phyloP scores from a whole-genome alignment of 2,113 vertebrate genomes.

The Steatornis caripensis region DNA sequence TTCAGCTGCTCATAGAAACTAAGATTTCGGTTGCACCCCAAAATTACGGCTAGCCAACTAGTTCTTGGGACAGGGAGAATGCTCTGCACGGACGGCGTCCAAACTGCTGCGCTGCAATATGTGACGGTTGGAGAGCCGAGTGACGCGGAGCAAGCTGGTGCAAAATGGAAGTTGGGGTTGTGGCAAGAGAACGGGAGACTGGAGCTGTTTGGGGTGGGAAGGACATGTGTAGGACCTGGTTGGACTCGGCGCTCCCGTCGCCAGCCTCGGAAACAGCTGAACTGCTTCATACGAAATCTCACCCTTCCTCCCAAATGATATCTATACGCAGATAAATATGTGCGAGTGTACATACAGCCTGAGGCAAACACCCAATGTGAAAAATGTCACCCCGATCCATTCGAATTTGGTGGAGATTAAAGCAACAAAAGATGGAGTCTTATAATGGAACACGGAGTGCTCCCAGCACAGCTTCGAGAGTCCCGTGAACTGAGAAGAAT shows the following conservation, averaged over 20 bases:
- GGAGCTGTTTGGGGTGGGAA: not conserved
- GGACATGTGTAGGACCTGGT: accelerated
- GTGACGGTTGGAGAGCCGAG: not conserved
- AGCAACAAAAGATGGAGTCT: not conserved
- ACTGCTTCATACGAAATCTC: not conserved
- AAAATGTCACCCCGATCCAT: not conserved
- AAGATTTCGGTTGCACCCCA: not conserved
- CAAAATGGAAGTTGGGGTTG: not conserved
- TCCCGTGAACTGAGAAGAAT: not conserved
- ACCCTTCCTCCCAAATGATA: not conserved
- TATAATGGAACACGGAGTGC: not conserved
- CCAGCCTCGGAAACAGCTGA: not conserved
- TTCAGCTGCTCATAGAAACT: not conserved
- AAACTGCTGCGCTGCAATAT: not conserved
- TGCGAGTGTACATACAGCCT: not conserved
- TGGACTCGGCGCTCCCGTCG: not conserved
- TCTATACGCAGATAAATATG: accelerated
- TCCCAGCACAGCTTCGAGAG: not conserved
- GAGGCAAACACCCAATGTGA: not conserved
- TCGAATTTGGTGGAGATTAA: not conserved
- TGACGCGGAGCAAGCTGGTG: not conserved
- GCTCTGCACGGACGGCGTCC: not conserved
- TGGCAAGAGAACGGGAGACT: not conserved
- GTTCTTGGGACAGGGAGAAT: not conserved
- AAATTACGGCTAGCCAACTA: not conserved